Base-by-base conservation (phyloP, 2,113 vertebrate species). In the Callorhinus ursinus region DNA sequence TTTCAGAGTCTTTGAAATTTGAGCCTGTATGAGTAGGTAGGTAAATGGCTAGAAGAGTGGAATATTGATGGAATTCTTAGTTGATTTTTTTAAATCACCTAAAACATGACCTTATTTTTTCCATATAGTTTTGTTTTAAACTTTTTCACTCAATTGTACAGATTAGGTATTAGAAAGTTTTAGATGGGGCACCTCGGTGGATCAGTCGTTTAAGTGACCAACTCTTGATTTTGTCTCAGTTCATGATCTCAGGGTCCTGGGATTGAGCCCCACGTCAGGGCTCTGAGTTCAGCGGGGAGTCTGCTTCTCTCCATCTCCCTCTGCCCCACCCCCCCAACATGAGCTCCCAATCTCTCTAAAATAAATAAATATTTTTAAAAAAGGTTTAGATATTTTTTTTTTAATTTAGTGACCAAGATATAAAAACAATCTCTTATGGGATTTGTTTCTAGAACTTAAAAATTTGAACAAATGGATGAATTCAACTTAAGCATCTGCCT, bases 1-100 rank as follows among this genome's bases (percentile, higher is more conserved):
- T 82, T 96, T 90, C 31, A 88, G 53, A 83, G 36, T 24, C 16
- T 81, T 85, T 96, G 53, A 85, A 90, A 83, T 55, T 22, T 97
- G 49, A 97, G 1, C 2, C 15, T 57, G 1, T 71, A 9, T 82
- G 28, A 94, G 19, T 31, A 80, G 19, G 6, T 33, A 95, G n/a
- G 42, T 39, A 84, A 96, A 88, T 93, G 1, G 11, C 10, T 72
- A 61, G 16, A 69, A 94, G 55, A 79, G 2, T 61, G 2, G 22
- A 9, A 36, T 36, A 76, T 18, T 90, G 10, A 42, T 74, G 83
- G 12, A 26, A 95, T 95, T 80, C 8, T 4, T 51, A 85, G 69
- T 93, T 71, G 39, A 67, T 36, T 67, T 24, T 76, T 86, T 36
- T n/a, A 39, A 92, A 33, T 72, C 14, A 83, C 21, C 1, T 80